Conservation (phyloP, 2,888 invertebrate genomes). For the Trisateles emortualis region DNA sequence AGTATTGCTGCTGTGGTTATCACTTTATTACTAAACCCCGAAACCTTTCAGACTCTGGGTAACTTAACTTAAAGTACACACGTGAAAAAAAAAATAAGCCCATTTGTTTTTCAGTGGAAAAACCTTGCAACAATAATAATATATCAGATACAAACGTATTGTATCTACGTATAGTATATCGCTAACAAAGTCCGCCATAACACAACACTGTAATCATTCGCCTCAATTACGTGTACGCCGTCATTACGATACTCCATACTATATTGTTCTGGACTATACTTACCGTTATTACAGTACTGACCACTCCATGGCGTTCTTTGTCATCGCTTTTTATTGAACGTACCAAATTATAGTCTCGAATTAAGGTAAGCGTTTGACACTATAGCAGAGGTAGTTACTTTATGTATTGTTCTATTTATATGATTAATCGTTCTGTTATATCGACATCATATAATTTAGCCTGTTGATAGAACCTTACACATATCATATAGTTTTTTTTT, state of each 20-base stretch:
- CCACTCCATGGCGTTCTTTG: constrained; percentile 17
- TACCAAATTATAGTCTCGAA: constrained; percentile 1
- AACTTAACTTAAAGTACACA: too few species aligned
- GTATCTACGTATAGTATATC: background rate
- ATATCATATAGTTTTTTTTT: background rate
- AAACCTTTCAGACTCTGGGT: too few species aligned
- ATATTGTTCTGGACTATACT: constrained; percentile 18
- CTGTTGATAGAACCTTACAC: background rate
- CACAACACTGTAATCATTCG: constrained; percentile 21
- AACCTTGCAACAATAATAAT: background rate
- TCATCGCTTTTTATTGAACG: constrained; percentile 3
- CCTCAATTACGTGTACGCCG: constrained; percentile 10
- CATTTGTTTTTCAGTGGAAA: background rate
- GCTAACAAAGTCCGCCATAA: constrained; percentile 11
- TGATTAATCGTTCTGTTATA: background rate
- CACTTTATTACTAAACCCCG: too few species aligned
- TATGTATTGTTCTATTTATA: background rate
- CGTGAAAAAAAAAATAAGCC: too few species aligned
- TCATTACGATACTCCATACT: constrained; percentile 16
- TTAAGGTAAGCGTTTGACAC: background rate
- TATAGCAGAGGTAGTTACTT: background rate
- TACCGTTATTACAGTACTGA: constrained; percentile 36
- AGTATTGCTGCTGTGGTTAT: too few species aligned
- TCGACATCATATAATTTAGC: background rate
- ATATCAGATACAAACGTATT: background rate